phyloP scores from a whole-genome alignment of 1,140 invertebrate species.

The Trichomalopsis sarcophagae region DNA sequence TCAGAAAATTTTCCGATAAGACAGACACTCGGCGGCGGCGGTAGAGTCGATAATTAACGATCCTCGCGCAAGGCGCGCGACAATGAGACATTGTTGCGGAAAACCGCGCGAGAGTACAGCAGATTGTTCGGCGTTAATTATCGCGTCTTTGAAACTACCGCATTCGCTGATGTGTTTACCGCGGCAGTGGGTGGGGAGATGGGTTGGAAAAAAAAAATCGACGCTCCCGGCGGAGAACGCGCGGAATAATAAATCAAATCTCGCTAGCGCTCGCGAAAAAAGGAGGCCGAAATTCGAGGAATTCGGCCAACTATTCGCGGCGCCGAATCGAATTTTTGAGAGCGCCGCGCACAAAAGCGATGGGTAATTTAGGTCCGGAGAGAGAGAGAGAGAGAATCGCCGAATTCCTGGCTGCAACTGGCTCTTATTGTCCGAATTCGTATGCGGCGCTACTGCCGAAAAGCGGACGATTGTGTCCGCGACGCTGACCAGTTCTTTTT shows the following conservation, averaged over 20 bases:
- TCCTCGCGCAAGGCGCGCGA: not conserved
- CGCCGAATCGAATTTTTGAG: conserved; percentile 22
- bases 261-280: too few relatives aligned
- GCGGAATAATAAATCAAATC: conserved; percentile 15
- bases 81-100: conserved; percentile 9
- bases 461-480: not conserved
- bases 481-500: too few relatives aligned
- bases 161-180: not conserved
- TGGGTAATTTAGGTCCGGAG: conserved; percentile 34
- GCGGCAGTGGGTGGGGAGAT: too few relatives aligned
- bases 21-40: not conserved
- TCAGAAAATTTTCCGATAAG: conserved; percentile 45
- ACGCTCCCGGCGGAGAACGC: not conserved
- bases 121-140: conserved; percentile 14
- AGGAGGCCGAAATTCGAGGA: conserved; percentile 20
- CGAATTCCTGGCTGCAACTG: conserved; percentile 21
- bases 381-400: not conserved
- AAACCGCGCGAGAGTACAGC: not conserved
- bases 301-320: not conserved
- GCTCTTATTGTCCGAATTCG: conserved; percentile 26
- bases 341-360: conserved; percentile 18
- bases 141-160: not conserved
- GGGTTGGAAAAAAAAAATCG: not conserved
- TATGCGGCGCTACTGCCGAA: not conserved
- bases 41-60: conserved; percentile 37